A percentile compares a stretch with the other conserved stretches of the same genome.
phyloP scores from a whole-genome alignment of 2,113 vertebrate species.

The Enhydra lutris region DNA sequence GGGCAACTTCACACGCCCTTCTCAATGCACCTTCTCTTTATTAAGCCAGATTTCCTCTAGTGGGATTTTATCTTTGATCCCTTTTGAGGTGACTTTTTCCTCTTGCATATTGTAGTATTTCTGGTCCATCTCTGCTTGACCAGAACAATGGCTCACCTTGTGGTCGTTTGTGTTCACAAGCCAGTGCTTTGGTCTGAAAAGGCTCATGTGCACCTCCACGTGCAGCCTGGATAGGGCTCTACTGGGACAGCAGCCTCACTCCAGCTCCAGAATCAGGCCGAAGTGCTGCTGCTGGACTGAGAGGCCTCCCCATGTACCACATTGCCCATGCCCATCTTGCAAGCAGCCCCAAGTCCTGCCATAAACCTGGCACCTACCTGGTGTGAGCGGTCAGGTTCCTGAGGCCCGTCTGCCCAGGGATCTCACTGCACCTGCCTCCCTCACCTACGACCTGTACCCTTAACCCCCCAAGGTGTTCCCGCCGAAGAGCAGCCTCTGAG shows the following conservation, averaged over 20 bases:
- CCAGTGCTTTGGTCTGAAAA: not conserved
- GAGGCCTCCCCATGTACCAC: not conserved
- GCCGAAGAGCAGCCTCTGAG: not conserved
- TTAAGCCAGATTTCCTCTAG: not conserved
- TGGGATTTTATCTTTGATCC: not conserved
- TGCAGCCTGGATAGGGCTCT: too few species aligned
- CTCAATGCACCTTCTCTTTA: not conserved
- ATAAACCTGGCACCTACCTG: not conserved
- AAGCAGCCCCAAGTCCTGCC: not conserved
- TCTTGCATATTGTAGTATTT: not conserved
- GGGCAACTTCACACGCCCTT: not conserved
- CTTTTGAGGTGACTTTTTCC: not conserved
- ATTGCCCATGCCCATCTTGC: fast-evolving
- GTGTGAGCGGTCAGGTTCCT: not conserved
- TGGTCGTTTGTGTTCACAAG: not conserved
- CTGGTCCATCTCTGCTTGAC: not conserved
- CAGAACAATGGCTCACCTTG: not conserved
- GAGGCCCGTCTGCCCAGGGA: not conserved
- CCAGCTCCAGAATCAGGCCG: too few species aligned
- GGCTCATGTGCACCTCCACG: not conserved
- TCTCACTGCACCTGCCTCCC: not conserved
- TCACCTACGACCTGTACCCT: not conserved
- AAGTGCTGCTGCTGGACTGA: not conserved
- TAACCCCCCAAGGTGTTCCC: not conserved
- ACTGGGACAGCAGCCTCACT: not conserved